Evolutionary conservation across 2,888 invertebrate species (phyloP).

Genomic region (Axea sp.): DNA sequence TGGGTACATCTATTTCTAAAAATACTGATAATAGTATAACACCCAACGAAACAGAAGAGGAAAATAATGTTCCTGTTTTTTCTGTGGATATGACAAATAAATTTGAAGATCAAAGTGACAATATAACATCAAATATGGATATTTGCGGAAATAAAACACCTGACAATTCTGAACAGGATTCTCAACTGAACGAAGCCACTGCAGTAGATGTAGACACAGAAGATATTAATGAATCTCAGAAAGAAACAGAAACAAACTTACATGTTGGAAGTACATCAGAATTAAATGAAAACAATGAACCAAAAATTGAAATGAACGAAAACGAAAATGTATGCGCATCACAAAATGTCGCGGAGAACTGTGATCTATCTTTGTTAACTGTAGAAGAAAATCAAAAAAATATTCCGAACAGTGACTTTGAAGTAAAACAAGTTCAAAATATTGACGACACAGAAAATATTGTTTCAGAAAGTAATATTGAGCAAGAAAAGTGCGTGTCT

Average conservation of each 20-base stretch:
- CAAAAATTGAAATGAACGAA: neutral
- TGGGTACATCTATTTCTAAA: conserved; percentile 13
- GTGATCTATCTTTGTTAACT: conserved; percentile 5
- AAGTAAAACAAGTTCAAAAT: neutral
- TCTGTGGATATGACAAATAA: conserved; percentile 3
- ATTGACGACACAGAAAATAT: conserved; percentile 19
- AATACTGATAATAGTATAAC: neutral
- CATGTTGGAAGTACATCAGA: conserved; percentile 51
- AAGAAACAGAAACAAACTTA: conserved; percentile 6
- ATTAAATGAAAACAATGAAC: conserved; percentile 3
- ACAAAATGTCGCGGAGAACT: conserved; percentile 1
- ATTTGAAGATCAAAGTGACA: conserved; percentile 32
- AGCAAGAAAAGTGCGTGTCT: conserved; percentile 16
- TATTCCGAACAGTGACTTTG: conserved; percentile 8
- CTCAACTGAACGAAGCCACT: conserved; percentile 37
- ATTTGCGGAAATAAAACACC: neutral
- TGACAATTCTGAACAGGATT: conserved; percentile 12
- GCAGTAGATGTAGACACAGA: conserved; percentile 6
- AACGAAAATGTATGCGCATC: conserved; percentile 24
- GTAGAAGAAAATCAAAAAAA: conserved; percentile 16
- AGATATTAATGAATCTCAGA: neutral
- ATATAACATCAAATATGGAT: conserved; percentile 41
- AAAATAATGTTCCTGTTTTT: conserved; percentile 1
- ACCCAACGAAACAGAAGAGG: neutral
- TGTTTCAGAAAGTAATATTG: conserved; percentile 31